Conservation (phyloP, 1,140 invertebrate species). For the Trypoxylus dichotomus region DNA sequence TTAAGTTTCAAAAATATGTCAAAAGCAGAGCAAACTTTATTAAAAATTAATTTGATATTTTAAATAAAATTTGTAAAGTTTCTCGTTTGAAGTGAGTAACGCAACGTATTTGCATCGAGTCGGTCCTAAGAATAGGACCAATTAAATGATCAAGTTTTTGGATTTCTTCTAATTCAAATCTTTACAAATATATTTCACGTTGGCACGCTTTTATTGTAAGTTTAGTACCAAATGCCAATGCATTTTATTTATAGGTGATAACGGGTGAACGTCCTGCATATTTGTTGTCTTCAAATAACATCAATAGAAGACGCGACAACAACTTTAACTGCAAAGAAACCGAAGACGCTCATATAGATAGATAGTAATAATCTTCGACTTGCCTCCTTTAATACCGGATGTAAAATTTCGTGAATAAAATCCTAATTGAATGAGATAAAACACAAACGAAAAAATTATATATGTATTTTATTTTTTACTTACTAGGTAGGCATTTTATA, state of each 20-base stretch:
- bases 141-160: too few species aligned
- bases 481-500: constrained; percentile 22
- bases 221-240: neutral
- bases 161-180: too few species aligned
- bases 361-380: constrained; percentile 11
- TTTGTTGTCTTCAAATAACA: constrained; percentile 36
- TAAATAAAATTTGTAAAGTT: too few species aligned
- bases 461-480: constrained; percentile 22
- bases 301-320: constrained; percentile 44
- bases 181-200: too few species aligned
- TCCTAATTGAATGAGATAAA: neutral
- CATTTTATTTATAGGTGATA: constrained; percentile 42
- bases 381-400: neutral
- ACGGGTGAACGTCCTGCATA: constrained; percentile 42
- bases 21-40: too few species aligned
- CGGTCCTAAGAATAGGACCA: too few species aligned
- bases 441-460: constrained; percentile 3
- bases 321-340: constrained; percentile 49
- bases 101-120: too few species aligned
- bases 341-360: constrained; percentile 39
- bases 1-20: too few species aligned
- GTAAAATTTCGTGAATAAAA: neutral
- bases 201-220: too few species aligned
- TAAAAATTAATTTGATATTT: too few species aligned
- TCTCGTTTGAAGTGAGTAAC: too few species aligned